These are phyloP conservation scores for Troglohyphantes excavatus DNA, from an alignment of 2,888 invertebrate species.

Conservation along the genomic window DNA sequence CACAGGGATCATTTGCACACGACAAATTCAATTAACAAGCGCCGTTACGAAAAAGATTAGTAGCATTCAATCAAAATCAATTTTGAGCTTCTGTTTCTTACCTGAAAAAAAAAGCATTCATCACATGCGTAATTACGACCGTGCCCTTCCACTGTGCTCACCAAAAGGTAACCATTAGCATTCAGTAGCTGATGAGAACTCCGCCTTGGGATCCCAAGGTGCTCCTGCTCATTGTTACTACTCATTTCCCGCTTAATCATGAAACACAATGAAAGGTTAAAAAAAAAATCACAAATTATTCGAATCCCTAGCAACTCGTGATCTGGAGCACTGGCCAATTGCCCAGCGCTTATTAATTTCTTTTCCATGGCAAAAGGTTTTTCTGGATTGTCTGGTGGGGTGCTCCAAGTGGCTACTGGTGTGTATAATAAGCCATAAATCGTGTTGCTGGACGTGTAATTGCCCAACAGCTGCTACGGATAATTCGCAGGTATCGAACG, in stretches of 20 bases:
- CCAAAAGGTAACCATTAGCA: too few relatives aligned
- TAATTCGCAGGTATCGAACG: constrained; percentile 76
- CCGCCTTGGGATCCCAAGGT: not conserved
- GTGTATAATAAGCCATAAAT: constrained; percentile 76
- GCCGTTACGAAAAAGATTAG: too few relatives aligned
- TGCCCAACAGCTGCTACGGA: constrained; percentile 48
- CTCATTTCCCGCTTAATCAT: not conserved
- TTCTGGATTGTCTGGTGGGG: not conserved
- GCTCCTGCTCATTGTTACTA: not conserved
- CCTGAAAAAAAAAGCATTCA: constrained; percentile 8
- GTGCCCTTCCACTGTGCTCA: too few relatives aligned
- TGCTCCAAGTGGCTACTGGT: constrained; percentile 28
- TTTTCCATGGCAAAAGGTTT: not conserved
- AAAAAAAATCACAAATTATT: constrained; percentile 46
- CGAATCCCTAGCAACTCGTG: constrained; percentile 38
- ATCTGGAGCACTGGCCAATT: constrained; percentile 6
- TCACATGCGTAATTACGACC: constrained; percentile 7
- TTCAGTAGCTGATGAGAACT: not conserved
- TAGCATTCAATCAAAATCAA: constrained; percentile 33
- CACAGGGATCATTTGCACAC: too few relatives aligned
- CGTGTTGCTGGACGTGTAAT: constrained; percentile 56
- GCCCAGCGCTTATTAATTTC: not conserved
- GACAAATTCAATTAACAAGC: too few relatives aligned
- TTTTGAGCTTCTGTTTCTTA: constrained; percentile 42
- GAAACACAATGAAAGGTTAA: constrained; percentile 12